Evolutionary conservation across 1,140 invertebrate genomes (phyloP), one percentile per base, ranked within the genome.

Genomic region (Wiebesia pumilae): DNA sequence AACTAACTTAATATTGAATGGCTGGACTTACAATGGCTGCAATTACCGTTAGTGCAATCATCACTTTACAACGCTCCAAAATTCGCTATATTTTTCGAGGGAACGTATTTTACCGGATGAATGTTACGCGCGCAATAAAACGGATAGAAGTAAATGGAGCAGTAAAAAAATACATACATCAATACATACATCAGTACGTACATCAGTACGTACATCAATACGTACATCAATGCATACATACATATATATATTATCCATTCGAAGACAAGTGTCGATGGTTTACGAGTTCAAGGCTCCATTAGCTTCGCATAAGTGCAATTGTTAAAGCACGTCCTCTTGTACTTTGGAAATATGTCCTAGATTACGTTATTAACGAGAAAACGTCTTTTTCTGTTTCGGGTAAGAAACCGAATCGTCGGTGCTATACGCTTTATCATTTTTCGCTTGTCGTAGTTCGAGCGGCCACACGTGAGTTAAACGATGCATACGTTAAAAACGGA

Each of bases 341-440:
- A 7, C 24, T 51, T 78, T 33, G 30, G 75, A 47, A 30, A 71
- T 30, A 51, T 78, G 51, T 51, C 16, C 40, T 78, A 51, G 10
- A 78, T 78, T 51, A 51, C 43, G 75, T n/a, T 78, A 78, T 78
- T 78, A 78, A 78, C 43, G 75, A 51, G 9, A 14, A 47, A 21
- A n/a, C 24, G 30, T 78, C 30, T 79, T 67, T 84, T 77, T 79
- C 24, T 69, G 83, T 84, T 85, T 71, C 84, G 80, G 84, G 84
- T 85, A 85, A 85, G 84, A 80, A 80, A 80, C 71, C 19, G 12
- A 35, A 10, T 43, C 38, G 33, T 33, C 4, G 65, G 16, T 43
- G 38, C 7, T 73, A 10, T 43, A 47, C 38, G n/a, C 30, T 54
- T 83, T 35, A 73, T 54, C 81, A 54, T 73, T 54, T 73, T 51